A percentile compares a stretch with the other conserved stretches of the same genome.
Evolutionary conservation across 2,888 invertebrate species (phyloP).

Genomic region (Ophion obscuratus): DNA sequence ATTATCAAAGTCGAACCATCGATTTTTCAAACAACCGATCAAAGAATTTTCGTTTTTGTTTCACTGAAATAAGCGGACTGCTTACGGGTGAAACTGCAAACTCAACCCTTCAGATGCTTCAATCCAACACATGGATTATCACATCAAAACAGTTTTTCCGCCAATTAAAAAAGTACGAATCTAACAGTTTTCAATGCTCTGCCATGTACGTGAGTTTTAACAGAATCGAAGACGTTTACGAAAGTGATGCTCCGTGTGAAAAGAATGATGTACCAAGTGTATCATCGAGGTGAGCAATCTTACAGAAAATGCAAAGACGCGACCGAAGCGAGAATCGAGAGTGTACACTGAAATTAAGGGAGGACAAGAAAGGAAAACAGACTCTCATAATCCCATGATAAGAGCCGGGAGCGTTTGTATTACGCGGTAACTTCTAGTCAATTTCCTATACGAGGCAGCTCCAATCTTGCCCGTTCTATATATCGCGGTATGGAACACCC

Average conservation of each 20-base stretch:
- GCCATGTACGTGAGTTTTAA: background rate
- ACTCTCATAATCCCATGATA: constrained; percentile 73
- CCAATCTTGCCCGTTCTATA: constrained; percentile 36
- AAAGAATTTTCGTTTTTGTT: no score
- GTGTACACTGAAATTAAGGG: constrained; percentile 56
- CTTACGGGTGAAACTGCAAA: no score
- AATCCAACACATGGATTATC: no score
- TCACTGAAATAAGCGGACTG: no score
- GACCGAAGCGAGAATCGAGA: constrained; percentile 10
- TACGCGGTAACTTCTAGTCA: constrained; percentile 71
- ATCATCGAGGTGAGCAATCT: background rate
- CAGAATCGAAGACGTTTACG: background rate
- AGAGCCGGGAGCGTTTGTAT: constrained; percentile 72
- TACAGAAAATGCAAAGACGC: background rate
- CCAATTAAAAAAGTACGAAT: no score
- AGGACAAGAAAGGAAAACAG: constrained; percentile 73
- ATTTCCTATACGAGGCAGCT: constrained; percentile 70
- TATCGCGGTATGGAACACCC: constrained; percentile 4
- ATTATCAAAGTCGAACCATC: no score
- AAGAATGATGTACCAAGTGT: background rate
- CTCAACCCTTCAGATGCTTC: no score
- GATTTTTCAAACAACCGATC: no score
- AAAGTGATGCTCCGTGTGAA: background rate
- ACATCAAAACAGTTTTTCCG: no score
- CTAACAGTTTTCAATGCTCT: no score